A percentile compares a stretch with the other conserved stretches of the same genome.
These are phyloP conservation scores for Pitta sordida DNA, from an alignment of 2,113 vertebrate species.

Conservation along the genomic window DNA sequence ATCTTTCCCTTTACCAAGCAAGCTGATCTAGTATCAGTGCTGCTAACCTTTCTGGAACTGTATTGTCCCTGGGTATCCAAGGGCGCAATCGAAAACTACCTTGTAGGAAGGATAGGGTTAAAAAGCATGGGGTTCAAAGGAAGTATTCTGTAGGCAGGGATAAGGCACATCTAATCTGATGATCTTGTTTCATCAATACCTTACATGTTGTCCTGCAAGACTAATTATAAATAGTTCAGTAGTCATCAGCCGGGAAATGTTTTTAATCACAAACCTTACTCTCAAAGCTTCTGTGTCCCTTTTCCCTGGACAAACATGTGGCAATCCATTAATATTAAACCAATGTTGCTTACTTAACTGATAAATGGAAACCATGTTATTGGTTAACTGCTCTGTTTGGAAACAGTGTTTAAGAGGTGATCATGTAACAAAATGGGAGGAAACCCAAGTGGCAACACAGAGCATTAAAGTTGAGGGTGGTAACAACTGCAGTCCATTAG, in stretches of 20 bases:
- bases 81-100: background rate
- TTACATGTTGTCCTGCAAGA: background rate
- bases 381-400: background rate
- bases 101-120: background rate
- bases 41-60: background rate
- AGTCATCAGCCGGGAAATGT: background rate
- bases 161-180: background rate
- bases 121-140: background rate
- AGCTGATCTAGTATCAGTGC: background rate
- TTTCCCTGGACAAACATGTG: background rate
- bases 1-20: background rate
- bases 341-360: background rate
- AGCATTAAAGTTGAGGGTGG: background rate
- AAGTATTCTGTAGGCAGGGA: background rate
- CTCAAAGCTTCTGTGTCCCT: background rate
- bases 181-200: background rate
- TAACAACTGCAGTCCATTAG: background rate
- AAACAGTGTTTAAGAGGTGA: background rate
- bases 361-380: background rate
- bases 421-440: background rate
- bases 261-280: background rate
- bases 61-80: background rate
- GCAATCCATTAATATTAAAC: slow-evolving; percentile 25
- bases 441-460: background rate
- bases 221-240: background rate